Evolutionary conservation across 2,797 vertebrate species (phyloP), one percentile per base, ranked within the genome.

Genomic region (Mallotus villosus): DNA sequence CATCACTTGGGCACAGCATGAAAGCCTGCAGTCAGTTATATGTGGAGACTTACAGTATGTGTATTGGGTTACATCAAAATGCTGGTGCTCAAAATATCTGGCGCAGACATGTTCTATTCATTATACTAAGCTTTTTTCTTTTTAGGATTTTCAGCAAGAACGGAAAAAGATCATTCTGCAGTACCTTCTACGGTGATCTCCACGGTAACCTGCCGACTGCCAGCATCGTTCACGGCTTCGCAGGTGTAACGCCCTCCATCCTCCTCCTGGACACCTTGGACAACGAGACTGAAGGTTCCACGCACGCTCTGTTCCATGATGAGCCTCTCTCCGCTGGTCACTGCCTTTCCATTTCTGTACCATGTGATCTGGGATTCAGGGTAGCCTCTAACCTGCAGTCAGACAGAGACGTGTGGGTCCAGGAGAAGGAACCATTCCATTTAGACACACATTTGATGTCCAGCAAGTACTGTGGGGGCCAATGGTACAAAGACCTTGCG

Each of bases 181-280:
- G 2, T 86, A 96, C 97, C 95, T 94, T 96, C 93, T 34, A 96
- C 92, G 0, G 93, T 94, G 78, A 98, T 91, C 78, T 97, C 95
- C 90, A 97, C 95, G 0, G 95, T 96, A 75, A 97, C 92, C 74
- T 96, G 96, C 3, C 94, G 92, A 79, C 91, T 90, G 0, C 96
- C 96, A 1, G 87, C 91, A 51, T 92, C 90, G 62, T 96, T 98
- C 71, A 88, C 77, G 7, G 93, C 94, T 79, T 95, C 94, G 0
- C 97, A 98, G 60, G 95, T 97, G 55, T 97, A 98, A 72, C 91
- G 92, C 1, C 96, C 96, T 19, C 81, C 83, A 72, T 98, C 95
- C 0, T 91, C 89, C 62, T 91, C 91, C 29, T 72, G 74, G 74
- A 96, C 93, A 2, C 85, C 81, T 63, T 82, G 91, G 77, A 98